Percentiles rank a stretch among this genome's conserved stretches.
Conservation (phyloP, 2,888 invertebrate genomes). For the Oscheius sp. region DNA sequence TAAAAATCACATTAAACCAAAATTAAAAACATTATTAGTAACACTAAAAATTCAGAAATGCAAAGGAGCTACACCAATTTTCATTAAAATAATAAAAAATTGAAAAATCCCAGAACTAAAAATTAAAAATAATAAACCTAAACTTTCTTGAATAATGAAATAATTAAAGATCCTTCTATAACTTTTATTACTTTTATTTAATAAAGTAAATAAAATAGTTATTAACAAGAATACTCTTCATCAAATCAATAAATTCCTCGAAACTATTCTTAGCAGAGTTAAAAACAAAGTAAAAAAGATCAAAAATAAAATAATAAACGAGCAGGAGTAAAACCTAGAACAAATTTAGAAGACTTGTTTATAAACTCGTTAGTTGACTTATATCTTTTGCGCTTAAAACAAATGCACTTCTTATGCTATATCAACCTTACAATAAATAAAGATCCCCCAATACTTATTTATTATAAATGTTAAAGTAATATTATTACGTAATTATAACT, state of each 20-base stretch:
- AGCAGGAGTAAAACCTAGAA: slow-evolving; percentile 55
- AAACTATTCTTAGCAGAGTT: slow-evolving; percentile 43
- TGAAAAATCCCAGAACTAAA: slow-evolving; percentile 47
- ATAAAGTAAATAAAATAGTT: slow-evolving; percentile 50
- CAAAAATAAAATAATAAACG: slow-evolving; percentile 60
- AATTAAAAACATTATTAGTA: slow-evolving; percentile 50
- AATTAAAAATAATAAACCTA: slow-evolving; percentile 54
- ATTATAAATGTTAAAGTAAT: slow-evolving; percentile 7
- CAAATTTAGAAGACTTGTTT: slow-evolving; percentile 64
- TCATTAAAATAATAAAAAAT: slow-evolving; percentile 55
- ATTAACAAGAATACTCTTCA: slow-evolving; percentile 57
- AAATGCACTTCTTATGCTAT: slow-evolving; percentile 67
- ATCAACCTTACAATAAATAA: slow-evolving; percentile 47
- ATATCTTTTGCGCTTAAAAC: slow-evolving; percentile 67
- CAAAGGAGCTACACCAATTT: slow-evolving; percentile 55
- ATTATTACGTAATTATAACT: slow-evolving; percentile 24
- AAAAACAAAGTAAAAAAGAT: slow-evolving; percentile 52
- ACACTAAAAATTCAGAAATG: slow-evolving; percentile 58
- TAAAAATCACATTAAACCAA: slow-evolving; percentile 56
- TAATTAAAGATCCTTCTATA: slow-evolving; percentile 54
- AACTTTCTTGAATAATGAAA: slow-evolving; percentile 56
- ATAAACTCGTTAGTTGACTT: slow-evolving; percentile 58
- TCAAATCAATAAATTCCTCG: slow-evolving; percentile 49
- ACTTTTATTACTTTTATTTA: slow-evolving; percentile 53
- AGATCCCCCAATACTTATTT: slow-evolving; percentile 11